Conservation (phyloP, 2,113 vertebrate species). For the Rhynchopsitta pachyrhyncha region DNA sequence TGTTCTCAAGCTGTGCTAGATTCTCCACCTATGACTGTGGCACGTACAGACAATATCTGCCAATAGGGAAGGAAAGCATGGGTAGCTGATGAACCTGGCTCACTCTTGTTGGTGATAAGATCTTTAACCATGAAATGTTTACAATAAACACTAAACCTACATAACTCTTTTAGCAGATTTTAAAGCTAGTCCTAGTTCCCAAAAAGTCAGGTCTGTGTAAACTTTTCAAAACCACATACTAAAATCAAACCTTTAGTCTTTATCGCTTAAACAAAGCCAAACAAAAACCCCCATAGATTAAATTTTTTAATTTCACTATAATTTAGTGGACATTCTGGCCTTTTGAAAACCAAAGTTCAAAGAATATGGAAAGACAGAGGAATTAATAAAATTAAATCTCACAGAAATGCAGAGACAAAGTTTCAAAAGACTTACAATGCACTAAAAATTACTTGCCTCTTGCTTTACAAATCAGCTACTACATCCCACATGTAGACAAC, state of each 20-base stretch:
- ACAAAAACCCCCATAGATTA: accelerated
- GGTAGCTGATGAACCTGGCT: not conserved
- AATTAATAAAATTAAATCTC: not conserved
- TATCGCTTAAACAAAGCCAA: not conserved
- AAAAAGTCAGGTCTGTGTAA: not conserved
- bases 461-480: conserved; percentile 7
- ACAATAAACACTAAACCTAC: not conserved
- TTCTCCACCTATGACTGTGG: not conserved
- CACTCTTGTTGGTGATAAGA: not conserved
- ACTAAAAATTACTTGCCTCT: not conserved
- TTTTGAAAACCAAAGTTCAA: not conserved
- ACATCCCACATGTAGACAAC: not conserved
- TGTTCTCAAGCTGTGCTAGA: not conserved
- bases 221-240: not conserved
- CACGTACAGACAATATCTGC: not conserved
- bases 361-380: not conserved
- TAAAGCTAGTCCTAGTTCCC: not conserved
- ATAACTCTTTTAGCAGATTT: not conserved
- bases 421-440: not conserved
- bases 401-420: not conserved
- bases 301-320: not conserved
- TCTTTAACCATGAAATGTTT: not conserved
- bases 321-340: not conserved
- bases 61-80: not conserved
- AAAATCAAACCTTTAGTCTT: not conserved